These are phyloP conservation scores for Porites rus DNA, from an alignment of 92 coral and sea anemone genomes.

Conservation along the genomic window DNA sequence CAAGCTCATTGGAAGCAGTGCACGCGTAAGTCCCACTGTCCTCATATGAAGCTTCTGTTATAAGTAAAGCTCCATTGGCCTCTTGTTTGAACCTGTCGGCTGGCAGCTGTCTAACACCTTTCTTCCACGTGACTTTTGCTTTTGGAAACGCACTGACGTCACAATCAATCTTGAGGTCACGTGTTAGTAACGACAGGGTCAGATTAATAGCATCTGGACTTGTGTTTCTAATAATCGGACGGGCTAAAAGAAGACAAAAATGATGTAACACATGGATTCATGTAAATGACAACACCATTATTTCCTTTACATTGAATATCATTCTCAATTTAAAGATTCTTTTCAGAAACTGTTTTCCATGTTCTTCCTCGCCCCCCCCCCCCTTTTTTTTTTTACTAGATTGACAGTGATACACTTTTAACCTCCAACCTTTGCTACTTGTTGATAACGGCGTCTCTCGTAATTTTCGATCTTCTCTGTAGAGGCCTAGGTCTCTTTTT, in stretches of 20 bases:
- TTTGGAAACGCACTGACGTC: slow-evolving; percentile 80
- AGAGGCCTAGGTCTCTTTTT: no score
- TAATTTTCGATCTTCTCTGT: no score
- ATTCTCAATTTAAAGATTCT: neutral
- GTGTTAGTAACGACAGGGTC: slow-evolving; percentile 38
- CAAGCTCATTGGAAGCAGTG: slow-evolving; percentile 71
- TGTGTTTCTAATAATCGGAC: slow-evolving; percentile 62
- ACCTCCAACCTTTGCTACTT: no score
- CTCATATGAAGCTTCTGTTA: slow-evolving; percentile 65
- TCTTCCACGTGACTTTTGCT: slow-evolving; percentile 77
- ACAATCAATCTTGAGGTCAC: slow-evolving; percentile 65
- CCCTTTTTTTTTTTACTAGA: no score
- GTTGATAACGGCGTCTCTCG: no score
- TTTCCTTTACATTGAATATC: no score
- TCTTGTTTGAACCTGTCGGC: slow-evolving; percentile 50
- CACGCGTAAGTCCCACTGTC: slow-evolving; percentile 88
- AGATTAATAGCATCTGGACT: slow-evolving; percentile 36
- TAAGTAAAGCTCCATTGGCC: slow-evolving; percentile 59
- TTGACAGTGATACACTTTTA: no score
- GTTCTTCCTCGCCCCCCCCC: neutral
- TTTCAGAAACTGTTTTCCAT: neutral
- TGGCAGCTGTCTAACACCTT: slow-evolving; percentile 63
- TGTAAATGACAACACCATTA: neutral
- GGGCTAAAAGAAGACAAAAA: slow-evolving; percentile 46
- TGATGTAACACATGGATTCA: neutral